Evolutionary conservation across 2,797 vertebrate species (phyloP).

Genomic region (Nyctalus aviator): DNA sequence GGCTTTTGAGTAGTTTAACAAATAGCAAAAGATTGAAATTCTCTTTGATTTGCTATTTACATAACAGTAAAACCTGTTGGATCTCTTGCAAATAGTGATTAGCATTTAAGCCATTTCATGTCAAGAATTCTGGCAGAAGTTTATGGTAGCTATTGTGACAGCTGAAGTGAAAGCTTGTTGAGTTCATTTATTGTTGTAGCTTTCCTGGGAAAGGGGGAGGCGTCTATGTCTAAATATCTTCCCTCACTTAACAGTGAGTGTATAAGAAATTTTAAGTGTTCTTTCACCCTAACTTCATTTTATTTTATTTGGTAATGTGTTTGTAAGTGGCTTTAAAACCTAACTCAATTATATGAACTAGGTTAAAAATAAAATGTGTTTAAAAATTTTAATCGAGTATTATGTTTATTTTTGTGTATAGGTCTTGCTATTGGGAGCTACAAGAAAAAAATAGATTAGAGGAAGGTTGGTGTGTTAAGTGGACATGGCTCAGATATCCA

Average conservation of each 20-base stretch:
- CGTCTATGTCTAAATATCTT: constrained; percentile 38
- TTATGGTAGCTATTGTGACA: constrained; percentile 27
- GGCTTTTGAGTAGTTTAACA: constrained; percentile 56
- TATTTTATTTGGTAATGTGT: constrained; percentile 48
- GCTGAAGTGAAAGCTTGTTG: neutral
- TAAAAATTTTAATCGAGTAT: constrained; percentile 70
- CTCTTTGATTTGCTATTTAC: constrained; percentile 61
- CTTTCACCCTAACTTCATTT: neutral
- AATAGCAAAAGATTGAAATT: constrained; percentile 38
- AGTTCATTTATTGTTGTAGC: constrained; percentile 19
- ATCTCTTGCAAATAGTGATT: constrained; percentile 52
- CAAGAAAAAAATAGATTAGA: constrained; percentile 58
- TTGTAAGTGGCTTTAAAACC: constrained; percentile 41
- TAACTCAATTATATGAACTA: constrained; percentile 37
- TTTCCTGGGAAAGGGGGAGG: constrained; percentile 41
- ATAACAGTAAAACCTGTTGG: constrained; percentile 10
- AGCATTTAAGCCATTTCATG: constrained; percentile 37
- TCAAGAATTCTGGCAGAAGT: constrained; percentile 42
- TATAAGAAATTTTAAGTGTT: constrained; percentile 19
- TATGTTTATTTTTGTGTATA: constrained; percentile 82
- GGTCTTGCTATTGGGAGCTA: constrained; percentile 85
- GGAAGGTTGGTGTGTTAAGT: constrained; percentile 85
- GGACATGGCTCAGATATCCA: constrained; percentile 98
- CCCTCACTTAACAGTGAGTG: neutral
- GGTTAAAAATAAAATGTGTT: constrained; percentile 60